Evolutionary conservation across 2,113 vertebrate genomes (phyloP).

Genomic region (Rousettus leschenaultii): DNA sequence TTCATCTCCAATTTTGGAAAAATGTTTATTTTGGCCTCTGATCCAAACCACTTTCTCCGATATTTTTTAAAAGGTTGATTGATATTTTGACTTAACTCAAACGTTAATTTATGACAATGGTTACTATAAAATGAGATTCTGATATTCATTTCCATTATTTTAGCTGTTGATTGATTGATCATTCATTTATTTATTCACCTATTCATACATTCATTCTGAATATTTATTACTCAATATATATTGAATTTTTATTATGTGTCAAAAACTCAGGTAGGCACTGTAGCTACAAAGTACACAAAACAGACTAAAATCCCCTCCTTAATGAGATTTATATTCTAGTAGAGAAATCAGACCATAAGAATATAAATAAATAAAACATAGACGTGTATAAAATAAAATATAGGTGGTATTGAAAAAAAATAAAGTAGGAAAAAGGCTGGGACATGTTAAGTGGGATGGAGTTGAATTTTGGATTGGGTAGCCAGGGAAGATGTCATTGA

Average conservation of each 20-base stretch:
- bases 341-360: not conserved
- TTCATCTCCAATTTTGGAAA: not conserved
- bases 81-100: not conserved
- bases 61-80: conserved; percentile 11
- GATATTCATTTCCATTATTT: conserved; percentile 22
- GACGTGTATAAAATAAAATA: not conserved
- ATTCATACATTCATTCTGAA: not conserved
- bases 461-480: not conserved
- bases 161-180: not conserved
- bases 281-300: not conserved
- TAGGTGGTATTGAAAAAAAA: not conserved
- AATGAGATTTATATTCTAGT: not conserved
- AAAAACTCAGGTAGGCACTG: not conserved
- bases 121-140: conserved; percentile 21
- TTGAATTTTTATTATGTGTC: not conserved
- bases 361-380: not conserved
- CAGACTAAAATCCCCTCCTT: not conserved
- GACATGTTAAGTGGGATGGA: not conserved
- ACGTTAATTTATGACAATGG: not conserved
- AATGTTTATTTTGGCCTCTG: not conserved
- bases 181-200: not conserved
- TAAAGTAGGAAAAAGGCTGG: not conserved
- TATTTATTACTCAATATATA: not conserved
- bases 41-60: not conserved
- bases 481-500: not conserved